phyloP scores from a whole-genome alignment of 2,797 vertebrate species.

The Pseudochirops cupreus region DNA sequence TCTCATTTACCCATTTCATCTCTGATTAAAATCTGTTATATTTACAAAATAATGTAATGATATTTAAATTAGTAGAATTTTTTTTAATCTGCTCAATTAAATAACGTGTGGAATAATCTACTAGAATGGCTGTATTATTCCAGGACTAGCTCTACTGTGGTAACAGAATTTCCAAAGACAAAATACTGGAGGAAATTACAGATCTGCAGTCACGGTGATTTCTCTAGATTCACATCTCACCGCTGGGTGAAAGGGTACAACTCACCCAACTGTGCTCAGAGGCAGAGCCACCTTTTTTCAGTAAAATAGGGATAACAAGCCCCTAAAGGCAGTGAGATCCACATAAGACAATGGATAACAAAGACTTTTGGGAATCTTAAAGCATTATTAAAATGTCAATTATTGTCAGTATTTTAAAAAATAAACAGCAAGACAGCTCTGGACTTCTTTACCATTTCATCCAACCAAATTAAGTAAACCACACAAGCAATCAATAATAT shows the following conservation, averaged over 20 bases:
- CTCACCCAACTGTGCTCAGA: not conserved
- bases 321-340: not conserved
- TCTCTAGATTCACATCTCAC: not conserved
- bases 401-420: slow-evolving; percentile 43
- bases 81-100: not conserved
- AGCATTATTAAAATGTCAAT: not conserved
- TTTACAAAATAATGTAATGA: not conserved
- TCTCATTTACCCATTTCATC: not conserved
- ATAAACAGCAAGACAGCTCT: slow-evolving; percentile 34
- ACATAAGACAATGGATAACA: not conserved
- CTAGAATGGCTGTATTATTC: not conserved
- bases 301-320: not conserved
- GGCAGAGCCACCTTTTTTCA: not conserved
- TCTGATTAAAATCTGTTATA: not conserved
- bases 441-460: slow-evolving; percentile 1
- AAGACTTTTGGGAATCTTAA: not conserved
- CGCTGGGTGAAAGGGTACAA: not conserved
- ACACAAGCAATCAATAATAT: slow-evolving; percentile 15
- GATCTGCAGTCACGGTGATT: not conserved
- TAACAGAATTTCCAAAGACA: not conserved
- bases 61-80: not conserved
- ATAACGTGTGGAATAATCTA: not conserved
- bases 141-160: not conserved
- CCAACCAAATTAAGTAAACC: slow-evolving; percentile 15
- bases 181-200: not conserved